Percentiles rank a stretch among this genome's conserved stretches.
Evolutionary conservation across 2,888 invertebrate species (phyloP).

Genomic region (Baronia brevicornis): DNA sequence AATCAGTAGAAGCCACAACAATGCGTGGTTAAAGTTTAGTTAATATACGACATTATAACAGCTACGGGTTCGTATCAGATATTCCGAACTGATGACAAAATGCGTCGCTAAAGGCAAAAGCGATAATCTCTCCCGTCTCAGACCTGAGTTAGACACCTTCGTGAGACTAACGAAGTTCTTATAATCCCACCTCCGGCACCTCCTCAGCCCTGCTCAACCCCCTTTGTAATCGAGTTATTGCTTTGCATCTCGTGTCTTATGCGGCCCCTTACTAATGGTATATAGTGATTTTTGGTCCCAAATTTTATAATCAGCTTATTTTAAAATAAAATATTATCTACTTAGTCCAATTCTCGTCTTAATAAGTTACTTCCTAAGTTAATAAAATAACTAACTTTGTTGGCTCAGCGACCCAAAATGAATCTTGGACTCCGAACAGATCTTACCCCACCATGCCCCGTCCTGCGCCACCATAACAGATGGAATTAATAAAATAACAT

Average conservation of each 20-base stretch:
- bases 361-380: neutral
- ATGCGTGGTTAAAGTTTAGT: constrained; percentile 3
- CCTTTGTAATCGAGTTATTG: constrained; percentile 63
- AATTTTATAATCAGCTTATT: constrained; percentile 12
- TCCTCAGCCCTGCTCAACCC: constrained; percentile 28
- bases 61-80: constrained; percentile 28
- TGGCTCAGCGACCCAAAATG: too few species aligned
- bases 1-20: too few species aligned
- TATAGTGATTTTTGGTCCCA: constrained; percentile 13
- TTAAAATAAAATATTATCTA: constrained; percentile 6
- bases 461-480: too few species aligned
- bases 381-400: too few species aligned
- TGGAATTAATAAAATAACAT: too few species aligned
- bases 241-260: constrained; percentile 61
- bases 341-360: neutral
- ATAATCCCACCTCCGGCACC: constrained; percentile 51
- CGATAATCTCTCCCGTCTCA: constrained; percentile 59
- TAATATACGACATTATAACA: constrained; percentile 13
- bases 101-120: constrained; percentile 53
- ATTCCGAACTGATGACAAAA: constrained; percentile 49
- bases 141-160: constrained; percentile 67
- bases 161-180: constrained; percentile 72
- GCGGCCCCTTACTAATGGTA: constrained; percentile 25
- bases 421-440: too few species aligned
- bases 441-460: too few species aligned